phyloP scores from a whole-genome alignment of 2,113 vertebrate species.

The Apaloderma vittatum region DNA sequence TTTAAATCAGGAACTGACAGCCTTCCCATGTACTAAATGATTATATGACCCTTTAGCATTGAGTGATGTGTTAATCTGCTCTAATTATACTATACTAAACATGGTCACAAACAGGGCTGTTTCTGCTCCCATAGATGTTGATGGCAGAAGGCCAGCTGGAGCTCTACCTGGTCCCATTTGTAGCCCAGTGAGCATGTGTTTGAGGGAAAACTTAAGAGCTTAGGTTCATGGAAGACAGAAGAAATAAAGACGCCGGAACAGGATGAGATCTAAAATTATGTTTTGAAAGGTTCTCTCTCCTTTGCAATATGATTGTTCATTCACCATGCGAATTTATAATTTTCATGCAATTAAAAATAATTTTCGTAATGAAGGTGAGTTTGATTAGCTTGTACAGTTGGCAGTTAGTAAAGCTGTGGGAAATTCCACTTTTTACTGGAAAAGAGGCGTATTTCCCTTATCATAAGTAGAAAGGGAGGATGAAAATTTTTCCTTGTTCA shows the following conservation, averaged over 20 bases:
- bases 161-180: not conserved
- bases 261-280: not conserved
- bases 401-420: not conserved
- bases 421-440: not conserved
- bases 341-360: constrained; percentile 23
- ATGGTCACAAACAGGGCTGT: not conserved
- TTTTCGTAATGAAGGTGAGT: not conserved
- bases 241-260: not conserved
- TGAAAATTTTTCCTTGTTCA: not conserved
- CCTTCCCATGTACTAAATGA: constrained; percentile 12
- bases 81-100: not conserved
- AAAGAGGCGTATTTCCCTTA: not conserved
- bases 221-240: not conserved
- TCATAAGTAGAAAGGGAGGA: not conserved
- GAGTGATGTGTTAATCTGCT: constrained; percentile 13
- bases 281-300: constrained; percentile 9
- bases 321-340: constrained; percentile 32
- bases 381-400: constrained; percentile 24
- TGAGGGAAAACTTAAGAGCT: not conserved
- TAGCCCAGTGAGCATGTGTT: not conserved
- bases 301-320: not conserved
- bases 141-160: constrained; percentile 47
- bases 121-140: constrained; percentile 9
- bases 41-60: constrained; percentile 15
- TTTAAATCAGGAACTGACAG: constrained; percentile 36